Conservation (phyloP, 2,888 invertebrate species). For the Folsomia manolachei region DNA sequence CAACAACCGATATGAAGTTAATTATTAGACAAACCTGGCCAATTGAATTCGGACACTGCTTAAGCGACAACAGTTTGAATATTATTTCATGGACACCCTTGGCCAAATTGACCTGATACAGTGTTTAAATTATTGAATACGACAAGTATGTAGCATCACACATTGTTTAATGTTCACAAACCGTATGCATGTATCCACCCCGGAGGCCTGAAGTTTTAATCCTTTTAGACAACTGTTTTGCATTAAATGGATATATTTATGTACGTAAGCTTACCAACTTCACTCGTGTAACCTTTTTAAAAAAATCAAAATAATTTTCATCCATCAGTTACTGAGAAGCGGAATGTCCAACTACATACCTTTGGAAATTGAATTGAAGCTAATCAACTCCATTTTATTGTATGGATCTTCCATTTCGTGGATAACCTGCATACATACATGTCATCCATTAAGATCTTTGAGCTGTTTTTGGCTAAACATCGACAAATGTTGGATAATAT, state of each 20-base stretch:
- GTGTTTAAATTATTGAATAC: too few species aligned
- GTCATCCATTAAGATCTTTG: too few species aligned
- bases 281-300: constrained; percentile 8
- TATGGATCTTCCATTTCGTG: constrained; percentile 9
- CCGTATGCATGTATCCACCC: not conserved
- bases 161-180: not conserved
- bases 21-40: not conserved
- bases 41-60: not conserved
- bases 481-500: too few species aligned
- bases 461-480: too few species aligned
- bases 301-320: too few species aligned
- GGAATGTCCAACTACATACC: not conserved
- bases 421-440: too few species aligned
- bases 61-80: not conserved
- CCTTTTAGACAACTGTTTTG: too few species aligned
- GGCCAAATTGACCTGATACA: not conserved
- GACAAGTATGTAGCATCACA: too few species aligned
- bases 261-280: too few species aligned
- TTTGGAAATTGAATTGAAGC: constrained; percentile 4
- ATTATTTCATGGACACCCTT: not conserved
- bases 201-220: too few species aligned
- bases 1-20: not conserved
- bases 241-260: too few species aligned
- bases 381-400: not conserved
- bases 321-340: too few species aligned